phyloP scores from a whole-genome alignment of 2,888 invertebrate genomes.

The Balanococcus diminutus region DNA sequence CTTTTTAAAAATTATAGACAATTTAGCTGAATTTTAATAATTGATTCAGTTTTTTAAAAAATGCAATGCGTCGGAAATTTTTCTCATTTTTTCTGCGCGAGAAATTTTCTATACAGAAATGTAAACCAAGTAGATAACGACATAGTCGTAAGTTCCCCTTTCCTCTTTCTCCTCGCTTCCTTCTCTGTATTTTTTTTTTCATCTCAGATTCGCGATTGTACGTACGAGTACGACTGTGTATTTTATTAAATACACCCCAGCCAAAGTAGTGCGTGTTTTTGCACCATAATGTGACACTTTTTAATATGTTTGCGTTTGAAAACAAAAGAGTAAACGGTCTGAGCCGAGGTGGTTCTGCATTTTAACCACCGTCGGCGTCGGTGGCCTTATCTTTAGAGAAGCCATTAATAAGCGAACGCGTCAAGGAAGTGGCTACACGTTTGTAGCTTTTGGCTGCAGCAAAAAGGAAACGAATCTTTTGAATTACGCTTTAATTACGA shows the following conservation, averaged over 20 bases:
- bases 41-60: too few species aligned
- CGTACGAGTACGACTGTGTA: not conserved
- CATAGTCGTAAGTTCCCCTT: too few species aligned
- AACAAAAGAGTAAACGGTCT: not conserved
- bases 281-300: slow-evolving; percentile 15
- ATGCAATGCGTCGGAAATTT: too few species aligned
- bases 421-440: slow-evolving; percentile 1
- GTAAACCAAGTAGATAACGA: too few species aligned
- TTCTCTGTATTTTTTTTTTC: too few species aligned
- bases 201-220: not conserved
- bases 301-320: not conserved
- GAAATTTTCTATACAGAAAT: too few species aligned
- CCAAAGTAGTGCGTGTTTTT: not conserved
- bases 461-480: not conserved
- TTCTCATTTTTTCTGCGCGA: not conserved
- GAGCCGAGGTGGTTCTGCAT: not conserved
- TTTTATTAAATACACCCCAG: not conserved
- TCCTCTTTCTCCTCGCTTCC: not conserved
- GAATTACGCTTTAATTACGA: not conserved
- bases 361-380: not conserved
- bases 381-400: not conserved
- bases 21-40: too few species aligned
- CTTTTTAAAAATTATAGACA: too few species aligned
- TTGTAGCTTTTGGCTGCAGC: slow-evolving; percentile 8
- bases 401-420: slow-evolving; percentile 15